Conservation (phyloP, 2,888 invertebrate species). For the Drosophila barbarae region DNA sequence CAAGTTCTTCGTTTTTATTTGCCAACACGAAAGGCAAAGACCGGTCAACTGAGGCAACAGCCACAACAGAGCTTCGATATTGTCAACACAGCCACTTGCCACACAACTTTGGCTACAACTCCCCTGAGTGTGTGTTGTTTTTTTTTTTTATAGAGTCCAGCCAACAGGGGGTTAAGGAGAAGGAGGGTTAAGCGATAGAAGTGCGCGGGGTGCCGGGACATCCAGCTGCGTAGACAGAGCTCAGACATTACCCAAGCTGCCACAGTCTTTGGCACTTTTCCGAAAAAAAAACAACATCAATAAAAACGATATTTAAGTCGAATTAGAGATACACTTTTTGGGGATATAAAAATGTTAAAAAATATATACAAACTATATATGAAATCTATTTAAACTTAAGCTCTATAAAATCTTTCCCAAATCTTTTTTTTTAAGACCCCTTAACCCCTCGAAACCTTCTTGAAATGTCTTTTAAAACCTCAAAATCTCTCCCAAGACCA, state of each 20-base stretch:
- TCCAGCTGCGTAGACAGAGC: conserved; percentile 72
- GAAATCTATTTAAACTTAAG: too few species aligned
- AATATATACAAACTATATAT: neutral
- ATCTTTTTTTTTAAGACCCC: neutral
- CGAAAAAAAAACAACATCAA: conserved; percentile 39
- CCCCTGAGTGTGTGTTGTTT: conserved; percentile 1
- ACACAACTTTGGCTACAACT: conserved; percentile 47
- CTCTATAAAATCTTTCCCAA: too few species aligned
- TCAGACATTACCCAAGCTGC: conserved; percentile 56
- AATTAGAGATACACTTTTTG: conserved; percentile 39
- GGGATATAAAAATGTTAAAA: neutral
- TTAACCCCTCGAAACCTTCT: neutral
- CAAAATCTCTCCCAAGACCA: neutral
- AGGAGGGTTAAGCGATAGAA: conserved; percentile 14
- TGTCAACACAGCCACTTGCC: conserved; percentile 73
- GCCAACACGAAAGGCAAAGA: conserved; percentile 46
- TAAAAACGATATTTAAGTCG: conserved; percentile 27
- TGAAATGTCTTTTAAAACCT: too few species aligned
- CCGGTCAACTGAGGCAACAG: conserved; percentile 36
- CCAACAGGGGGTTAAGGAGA: conserved; percentile 7
- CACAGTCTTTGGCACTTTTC: conserved; percentile 44
- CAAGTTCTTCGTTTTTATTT: conserved; percentile 36
- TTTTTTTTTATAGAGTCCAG: conserved; percentile 4
- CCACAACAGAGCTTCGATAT: conserved; percentile 43
- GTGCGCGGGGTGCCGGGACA: conserved; percentile 37